phyloP scores from a whole-genome alignment of 2,888 invertebrate genomes.

The Cephus pulcher region DNA sequence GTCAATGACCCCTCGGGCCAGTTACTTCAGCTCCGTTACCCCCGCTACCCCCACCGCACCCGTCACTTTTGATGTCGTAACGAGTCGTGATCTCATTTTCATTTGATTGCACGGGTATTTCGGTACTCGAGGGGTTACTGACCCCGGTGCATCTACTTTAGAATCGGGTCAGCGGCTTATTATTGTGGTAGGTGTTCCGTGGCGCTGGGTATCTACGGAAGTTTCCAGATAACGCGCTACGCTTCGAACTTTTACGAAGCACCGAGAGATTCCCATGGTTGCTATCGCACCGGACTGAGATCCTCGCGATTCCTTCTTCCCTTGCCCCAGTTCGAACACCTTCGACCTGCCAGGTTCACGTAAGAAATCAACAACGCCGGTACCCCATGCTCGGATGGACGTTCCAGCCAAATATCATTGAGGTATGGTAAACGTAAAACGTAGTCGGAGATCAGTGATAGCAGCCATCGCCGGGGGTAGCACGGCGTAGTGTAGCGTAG shows the following conservation, averaged over 20 bases:
- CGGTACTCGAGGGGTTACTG: constrained; percentile 59
- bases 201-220: constrained; percentile 30
- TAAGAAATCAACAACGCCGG: background rate
- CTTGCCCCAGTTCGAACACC: background rate
- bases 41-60: background rate
- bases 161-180: constrained; percentile 65
- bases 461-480: background rate
- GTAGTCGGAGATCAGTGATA: background rate
- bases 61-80: constrained; percentile 66
- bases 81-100: constrained; percentile 67
- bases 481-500: background rate
- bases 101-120: constrained; percentile 65
- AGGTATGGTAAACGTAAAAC: background rate
- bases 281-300: background rate
- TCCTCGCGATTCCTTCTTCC: background rate
- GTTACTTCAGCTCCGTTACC: constrained; percentile 56
- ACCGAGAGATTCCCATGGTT: background rate
- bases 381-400: background rate
- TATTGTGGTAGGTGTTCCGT: constrained; percentile 62
- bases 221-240: constrained; percentile 20
- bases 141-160: constrained; percentile 64
- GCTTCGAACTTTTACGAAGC: background rate
- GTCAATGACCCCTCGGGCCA: constrained; percentile 60
- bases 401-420: background rate
- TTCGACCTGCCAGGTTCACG: background rate